Base-by-base conservation (phyloP, 1,140 invertebrate genomes). In the Trichogramma pretiosum region DNA sequence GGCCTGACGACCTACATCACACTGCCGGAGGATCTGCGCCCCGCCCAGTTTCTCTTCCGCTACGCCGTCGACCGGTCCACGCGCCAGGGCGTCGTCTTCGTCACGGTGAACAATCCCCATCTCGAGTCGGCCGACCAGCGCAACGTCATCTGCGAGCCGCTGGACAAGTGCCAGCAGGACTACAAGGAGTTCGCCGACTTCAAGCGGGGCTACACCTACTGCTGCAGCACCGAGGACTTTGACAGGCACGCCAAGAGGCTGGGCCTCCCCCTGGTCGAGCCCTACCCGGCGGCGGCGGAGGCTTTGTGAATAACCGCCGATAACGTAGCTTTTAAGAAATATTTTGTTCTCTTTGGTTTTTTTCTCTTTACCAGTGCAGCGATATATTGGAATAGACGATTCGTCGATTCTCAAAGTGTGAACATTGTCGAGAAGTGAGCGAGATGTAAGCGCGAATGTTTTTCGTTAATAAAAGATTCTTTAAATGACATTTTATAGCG, bases 151-250 rank as follows among this genome's bases (percentile, higher is more conserved):
- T 41, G 39, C 39, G n/a, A 19, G 14, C 3, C 13, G 11, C 10
- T 30, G 5, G 9, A 23, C n/a, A 9, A 4, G 17, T 41, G 39
- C 17, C 2, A 10, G 1, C 10, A 17, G n/a, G 22, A 28, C 8
- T 30, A 41, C 18, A 14, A 23, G 3, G 24, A 41, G 8, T 41
- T 41, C 13, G 17, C 3, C 2, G 11, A 44, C n/a, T 16, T 23
- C 30, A 5, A n/a, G 4, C 14, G 17, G 13, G 32, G 42, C 19
- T 44, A 44, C 33, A 35, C 42, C 5, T 44, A 44, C 22, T 44
- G 32, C 32, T 44, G 33, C 33, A 13, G 8, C 11, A 16, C 35
- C 8, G 21, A 34, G 4, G 22, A 35, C 22, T 44, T 44, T 16
- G n/a, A 24, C 3, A 14, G 16, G 1, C 32, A 35, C 21, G 28